Conservation (phyloP, 2,797 vertebrate species). For the Crenuchus spilurus region DNA sequence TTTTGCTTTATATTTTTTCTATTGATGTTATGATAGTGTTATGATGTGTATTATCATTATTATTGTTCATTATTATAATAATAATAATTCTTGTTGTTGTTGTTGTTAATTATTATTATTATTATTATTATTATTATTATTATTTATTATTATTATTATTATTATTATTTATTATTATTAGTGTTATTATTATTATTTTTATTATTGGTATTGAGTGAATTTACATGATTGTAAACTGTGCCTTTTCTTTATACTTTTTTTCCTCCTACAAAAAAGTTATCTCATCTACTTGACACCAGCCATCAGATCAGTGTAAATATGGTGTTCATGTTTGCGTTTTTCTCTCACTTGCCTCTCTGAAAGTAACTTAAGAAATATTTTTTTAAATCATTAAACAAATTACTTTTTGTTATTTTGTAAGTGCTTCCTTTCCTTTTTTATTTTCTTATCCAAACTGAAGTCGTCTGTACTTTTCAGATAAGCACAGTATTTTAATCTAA, state of each 20-base stretch:
- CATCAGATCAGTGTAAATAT: conserved; percentile 71
- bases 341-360: conserved; percentile 63
- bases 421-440: conserved; percentile 62
- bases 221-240: conserved; percentile 80
- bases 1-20: conserved; percentile 79
- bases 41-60: conserved; percentile 63
- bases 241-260: conserved; percentile 74
- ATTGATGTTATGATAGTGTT: conserved; percentile 77
- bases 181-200: too few species aligned
- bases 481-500: conserved; percentile 68
- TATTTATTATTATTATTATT: conserved; percentile 58
- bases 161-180: too few species aligned
- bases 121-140: too few species aligned
- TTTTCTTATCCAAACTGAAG: conserved; percentile 62
- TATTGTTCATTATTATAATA: too few species aligned
- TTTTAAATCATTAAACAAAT: conserved; percentile 84
- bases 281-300: conserved; percentile 81
- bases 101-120: too few species aligned
- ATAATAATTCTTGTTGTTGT: too few species aligned
- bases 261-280: conserved; percentile 80
- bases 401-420: conserved; percentile 64
- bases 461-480: conserved; percentile 64
- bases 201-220: conserved; percentile 77
- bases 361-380: conserved; percentile 86
- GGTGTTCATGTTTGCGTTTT: conserved; percentile 72